A percentile compares a stretch with the other conserved stretches of the same genome.
Conservation (phyloP, 2,888 invertebrate species). For the Megastigmus dorsalis region DNA sequence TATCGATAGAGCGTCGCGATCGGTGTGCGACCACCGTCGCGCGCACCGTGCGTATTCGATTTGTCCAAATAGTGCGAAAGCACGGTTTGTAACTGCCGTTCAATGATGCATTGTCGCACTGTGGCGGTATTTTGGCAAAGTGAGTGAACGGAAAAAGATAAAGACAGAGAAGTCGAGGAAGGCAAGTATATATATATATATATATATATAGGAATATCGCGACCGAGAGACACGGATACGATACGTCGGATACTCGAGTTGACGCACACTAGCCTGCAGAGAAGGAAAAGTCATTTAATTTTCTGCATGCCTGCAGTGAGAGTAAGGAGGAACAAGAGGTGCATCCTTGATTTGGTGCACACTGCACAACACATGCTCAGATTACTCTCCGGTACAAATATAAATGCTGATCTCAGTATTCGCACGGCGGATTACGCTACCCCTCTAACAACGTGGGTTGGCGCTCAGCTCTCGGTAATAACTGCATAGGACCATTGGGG, state of each 20-base stretch:
- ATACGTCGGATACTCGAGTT: neutral
- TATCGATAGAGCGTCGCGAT: slow-evolving; percentile 25
- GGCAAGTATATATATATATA: too few relatives aligned
- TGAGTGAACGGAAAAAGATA: neutral
- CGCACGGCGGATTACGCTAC: too few relatives aligned
- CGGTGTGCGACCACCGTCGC: too few relatives aligned
- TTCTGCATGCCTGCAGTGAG: neutral
- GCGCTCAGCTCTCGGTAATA: too few relatives aligned
- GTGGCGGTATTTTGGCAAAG: slow-evolving; percentile 59
- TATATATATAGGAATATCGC: too few relatives aligned
- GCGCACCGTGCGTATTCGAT: slow-evolving; percentile 2
- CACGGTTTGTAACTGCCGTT: slow-evolving; percentile 22
- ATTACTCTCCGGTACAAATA: slow-evolving; percentile 54
- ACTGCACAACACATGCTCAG: slow-evolving; percentile 6
- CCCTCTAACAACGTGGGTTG: slow-evolving; percentile 14
- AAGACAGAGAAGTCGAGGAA: too few relatives aligned
- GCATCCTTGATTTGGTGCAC: slow-evolving; percentile 10
- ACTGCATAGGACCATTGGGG: too few relatives aligned
- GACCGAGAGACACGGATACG: neutral
- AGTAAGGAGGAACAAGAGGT: slow-evolving; percentile 5
- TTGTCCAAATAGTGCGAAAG: slow-evolving; percentile 41
- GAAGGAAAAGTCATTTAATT: slow-evolving; percentile 16
- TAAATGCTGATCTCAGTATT: slow-evolving; percentile 67
- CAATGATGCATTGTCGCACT: slow-evolving; percentile 43
- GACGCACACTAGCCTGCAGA: neutral